These are phyloP conservation scores for Lutra lutra DNA, from an alignment of 2,797 vertebrate genomes.

Conservation along the genomic window DNA sequence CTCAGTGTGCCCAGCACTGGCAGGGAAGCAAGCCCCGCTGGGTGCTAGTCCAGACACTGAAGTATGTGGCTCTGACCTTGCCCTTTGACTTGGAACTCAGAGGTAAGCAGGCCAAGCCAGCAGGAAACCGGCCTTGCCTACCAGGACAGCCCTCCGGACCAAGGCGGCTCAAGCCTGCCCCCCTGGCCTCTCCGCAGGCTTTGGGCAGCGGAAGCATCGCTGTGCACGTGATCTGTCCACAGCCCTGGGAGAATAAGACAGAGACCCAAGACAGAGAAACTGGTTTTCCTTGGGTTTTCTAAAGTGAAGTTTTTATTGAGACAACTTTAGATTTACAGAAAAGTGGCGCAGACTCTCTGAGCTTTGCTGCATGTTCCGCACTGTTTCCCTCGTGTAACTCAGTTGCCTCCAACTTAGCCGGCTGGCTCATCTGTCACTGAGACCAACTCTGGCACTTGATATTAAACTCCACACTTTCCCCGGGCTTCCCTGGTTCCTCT, in stretches of 20 bases:
- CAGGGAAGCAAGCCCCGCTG: not conserved
- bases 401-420: too few species aligned
- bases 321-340: not conserved
- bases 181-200: not conserved
- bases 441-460: not conserved
- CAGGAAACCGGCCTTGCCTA: not conserved
- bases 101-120: not conserved
- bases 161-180: not conserved
- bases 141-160: not conserved
- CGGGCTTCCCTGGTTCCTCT: not conserved
- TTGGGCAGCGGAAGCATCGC: not conserved
- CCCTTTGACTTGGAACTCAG: not conserved
- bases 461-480: not conserved
- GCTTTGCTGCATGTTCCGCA: too few species aligned
- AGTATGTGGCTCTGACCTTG: not conserved
- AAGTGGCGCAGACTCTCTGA: not conserved
- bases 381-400: rapidly evolving
- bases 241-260: not conserved
- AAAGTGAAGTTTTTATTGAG: not conserved
- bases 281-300: not conserved
- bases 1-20: not conserved
- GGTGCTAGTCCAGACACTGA: not conserved
- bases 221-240: not conserved
- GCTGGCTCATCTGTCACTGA: not conserved
- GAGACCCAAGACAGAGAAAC: not conserved